These are phyloP conservation scores for Bambusicola thoracicus DNA, from an alignment of 2,113 vertebrate genomes.

Conservation along the genomic window DNA sequence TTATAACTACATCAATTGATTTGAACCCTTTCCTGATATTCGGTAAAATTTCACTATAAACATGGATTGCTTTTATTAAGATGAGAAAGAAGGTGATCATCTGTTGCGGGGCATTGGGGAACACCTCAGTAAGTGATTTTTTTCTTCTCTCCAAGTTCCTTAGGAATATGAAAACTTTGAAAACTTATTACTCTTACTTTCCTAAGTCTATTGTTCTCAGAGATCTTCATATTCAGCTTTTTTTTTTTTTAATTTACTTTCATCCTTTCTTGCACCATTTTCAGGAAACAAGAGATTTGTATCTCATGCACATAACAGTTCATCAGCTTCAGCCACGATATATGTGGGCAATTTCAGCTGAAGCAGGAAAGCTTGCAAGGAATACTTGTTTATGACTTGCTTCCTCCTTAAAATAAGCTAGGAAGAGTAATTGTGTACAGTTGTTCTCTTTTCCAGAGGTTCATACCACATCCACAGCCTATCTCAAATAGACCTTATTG, in stretches of 20 bases:
- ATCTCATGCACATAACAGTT: slow-evolving; percentile 17
- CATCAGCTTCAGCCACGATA: slow-evolving; percentile 27
- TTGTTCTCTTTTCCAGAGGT: background rate
- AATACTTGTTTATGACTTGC: slow-evolving; percentile 26
- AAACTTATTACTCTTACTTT: background rate
- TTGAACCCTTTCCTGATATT: background rate
- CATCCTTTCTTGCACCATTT: background rate
- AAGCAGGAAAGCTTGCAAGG: background rate
- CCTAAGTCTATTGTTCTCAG: background rate
- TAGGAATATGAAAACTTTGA: background rate
- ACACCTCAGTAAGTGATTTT: background rate
- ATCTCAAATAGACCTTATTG: background rate
- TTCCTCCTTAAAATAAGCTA: background rate
- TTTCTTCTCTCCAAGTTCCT: background rate
- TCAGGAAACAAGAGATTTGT: slow-evolving; percentile 51
- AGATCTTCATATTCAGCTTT: background rate
- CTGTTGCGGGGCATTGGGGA: fast-evolving
- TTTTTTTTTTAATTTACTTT: background rate
- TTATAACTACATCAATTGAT: background rate
- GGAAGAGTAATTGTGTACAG: background rate
- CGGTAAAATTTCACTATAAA: background rate
- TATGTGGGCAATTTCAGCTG: slow-evolving; percentile 32
- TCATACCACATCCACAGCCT: background rate
- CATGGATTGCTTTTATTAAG: background rate
- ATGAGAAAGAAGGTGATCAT: background rate